phyloP scores from a whole-genome alignment of 2,113 vertebrate genomes.

The Syngnathus typhle region DNA sequence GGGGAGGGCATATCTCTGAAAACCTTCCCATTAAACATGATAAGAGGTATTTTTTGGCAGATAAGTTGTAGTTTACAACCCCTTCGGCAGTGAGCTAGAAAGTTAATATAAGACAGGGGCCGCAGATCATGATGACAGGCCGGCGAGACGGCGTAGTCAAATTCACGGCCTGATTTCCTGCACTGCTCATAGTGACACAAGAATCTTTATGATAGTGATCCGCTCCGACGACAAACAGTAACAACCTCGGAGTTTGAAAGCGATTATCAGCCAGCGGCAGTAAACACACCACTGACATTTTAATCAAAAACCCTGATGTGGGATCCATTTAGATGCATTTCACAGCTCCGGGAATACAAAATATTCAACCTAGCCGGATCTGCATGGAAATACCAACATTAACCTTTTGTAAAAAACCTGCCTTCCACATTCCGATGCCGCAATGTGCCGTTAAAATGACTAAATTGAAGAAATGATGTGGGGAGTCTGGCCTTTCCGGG shows the following conservation, averaged over 20 bases:
- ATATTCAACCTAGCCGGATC: slow-evolving; percentile 2
- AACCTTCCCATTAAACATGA: slow-evolving; percentile 28
- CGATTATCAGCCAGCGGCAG: slow-evolving; percentile 40
- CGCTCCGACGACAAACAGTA: slow-evolving; percentile 31
- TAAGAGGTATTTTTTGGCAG: slow-evolving; percentile 47
- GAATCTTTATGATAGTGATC: slow-evolving; percentile 36
- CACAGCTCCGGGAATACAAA: slow-evolving; percentile 9
- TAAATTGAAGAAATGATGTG: slow-evolving; percentile 28
- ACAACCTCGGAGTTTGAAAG: slow-evolving; percentile 24
- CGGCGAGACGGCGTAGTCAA: slow-evolving; percentile 29
- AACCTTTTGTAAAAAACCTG: slow-evolving; percentile 23
- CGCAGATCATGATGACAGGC: slow-evolving; percentile 33
- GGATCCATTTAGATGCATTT: slow-evolving; percentile 9
- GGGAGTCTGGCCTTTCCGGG: slow-evolving; percentile 4
- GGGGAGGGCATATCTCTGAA: slow-evolving; percentile 5
- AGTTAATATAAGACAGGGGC: slow-evolving; percentile 45
- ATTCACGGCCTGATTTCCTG: slow-evolving; percentile 27
- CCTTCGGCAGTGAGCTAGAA: slow-evolving; percentile 34
- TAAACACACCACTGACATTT: slow-evolving; percentile 41
- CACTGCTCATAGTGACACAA: slow-evolving; percentile 17
- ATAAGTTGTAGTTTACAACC: slow-evolving; percentile 40
- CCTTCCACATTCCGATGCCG: slow-evolving; percentile 10
- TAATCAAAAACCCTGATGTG: slow-evolving; percentile 26
- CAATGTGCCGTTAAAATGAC: slow-evolving; percentile 29
- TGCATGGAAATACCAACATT: slow-evolving; percentile 21